Evolutionary conservation across 1,140 invertebrate species (phyloP).

Genomic region (Leptopilina boulardi): DNA sequence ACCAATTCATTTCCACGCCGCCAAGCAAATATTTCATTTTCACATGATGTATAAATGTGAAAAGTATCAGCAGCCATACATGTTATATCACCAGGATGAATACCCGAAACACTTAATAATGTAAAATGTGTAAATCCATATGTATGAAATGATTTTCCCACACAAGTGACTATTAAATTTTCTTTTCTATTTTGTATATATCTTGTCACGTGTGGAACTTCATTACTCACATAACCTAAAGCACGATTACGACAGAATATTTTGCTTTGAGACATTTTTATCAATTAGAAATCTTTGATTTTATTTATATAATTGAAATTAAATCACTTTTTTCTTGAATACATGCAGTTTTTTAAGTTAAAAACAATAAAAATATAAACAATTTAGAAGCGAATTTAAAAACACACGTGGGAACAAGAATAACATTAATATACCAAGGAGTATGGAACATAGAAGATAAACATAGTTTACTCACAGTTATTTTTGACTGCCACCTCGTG

Average conservation of each 20-base stretch:
- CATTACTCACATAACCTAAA: conserved; percentile 95
- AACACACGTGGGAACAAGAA: too few species aligned
- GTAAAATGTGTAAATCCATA: conserved; percentile 91
- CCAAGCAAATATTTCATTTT: conserved; percentile 90
- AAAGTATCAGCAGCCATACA: conserved; percentile 87
- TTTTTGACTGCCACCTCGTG: too few species aligned
- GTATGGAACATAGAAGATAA: too few species aligned
- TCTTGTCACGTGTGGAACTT: conserved; percentile 89
- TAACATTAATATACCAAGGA: too few species aligned
- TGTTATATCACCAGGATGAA: conserved; percentile 89
- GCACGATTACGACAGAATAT: conserved; percentile 90
- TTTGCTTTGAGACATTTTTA: conserved; percentile 78
- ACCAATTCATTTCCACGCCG: conserved; percentile 90
- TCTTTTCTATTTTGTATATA: conserved; percentile 92
- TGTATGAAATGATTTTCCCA: conserved; percentile 94
- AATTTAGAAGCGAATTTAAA: too few species aligned
- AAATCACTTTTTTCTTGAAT: too few species aligned
- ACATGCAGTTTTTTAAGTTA: too few species aligned
- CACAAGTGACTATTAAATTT: conserved; percentile 91
- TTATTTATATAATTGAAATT: too few species aligned
- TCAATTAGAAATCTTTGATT: not conserved
- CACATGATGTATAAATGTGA: conserved; percentile 90
- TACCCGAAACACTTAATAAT: conserved; percentile 88
- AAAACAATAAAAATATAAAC: too few species aligned
- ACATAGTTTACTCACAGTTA: too few species aligned